These are phyloP conservation scores for Zaprionus lineosus DNA, from an alignment of 2,888 invertebrate species.

Conservation along the genomic window DNA sequence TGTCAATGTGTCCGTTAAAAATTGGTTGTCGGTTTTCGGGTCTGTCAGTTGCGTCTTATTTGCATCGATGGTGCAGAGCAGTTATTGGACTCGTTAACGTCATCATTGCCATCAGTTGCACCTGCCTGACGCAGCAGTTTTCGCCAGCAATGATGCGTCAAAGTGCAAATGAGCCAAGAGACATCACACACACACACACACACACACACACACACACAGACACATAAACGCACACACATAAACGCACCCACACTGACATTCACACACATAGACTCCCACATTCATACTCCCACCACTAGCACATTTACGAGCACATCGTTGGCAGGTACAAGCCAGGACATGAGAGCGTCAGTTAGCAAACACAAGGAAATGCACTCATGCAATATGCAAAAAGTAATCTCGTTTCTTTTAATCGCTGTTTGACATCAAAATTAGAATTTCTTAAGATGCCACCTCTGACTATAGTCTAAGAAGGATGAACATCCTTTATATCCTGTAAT, in stretches of 20 bases:
- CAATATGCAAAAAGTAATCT: slow-evolving; percentile 82
- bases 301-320: too few relatives aligned
- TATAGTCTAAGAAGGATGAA: slow-evolving; percentile 27
- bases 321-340: slow-evolving; percentile 3
- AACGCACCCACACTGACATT: neutral
- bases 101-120: slow-evolving; percentile 71
- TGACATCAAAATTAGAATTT: slow-evolving; percentile 82
- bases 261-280: neutral
- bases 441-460: slow-evolving; percentile 60
- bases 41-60: slow-evolving; percentile 29
- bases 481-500: slow-evolving; percentile 34
- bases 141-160: slow-evolving; percentile 32
- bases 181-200: slow-evolving; percentile 2
- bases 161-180: slow-evolving; percentile 50
- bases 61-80: slow-evolving; percentile 45
- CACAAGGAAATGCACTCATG: slow-evolving; percentile 80
- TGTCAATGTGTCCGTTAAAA: neutral
- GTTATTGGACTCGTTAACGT: slow-evolving; percentile 72
- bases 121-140: slow-evolving; percentile 60
- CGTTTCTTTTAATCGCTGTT: slow-evolving; percentile 82
- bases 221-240: neutral
- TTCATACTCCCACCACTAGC: neutral
- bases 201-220: neutral
- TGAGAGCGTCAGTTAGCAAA: slow-evolving; percentile 58
- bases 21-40: slow-evolving; percentile 3